Evolutionary conservation across 2,113 vertebrate species (phyloP).

Genomic region (Poeciliopsis prolifica): DNA sequence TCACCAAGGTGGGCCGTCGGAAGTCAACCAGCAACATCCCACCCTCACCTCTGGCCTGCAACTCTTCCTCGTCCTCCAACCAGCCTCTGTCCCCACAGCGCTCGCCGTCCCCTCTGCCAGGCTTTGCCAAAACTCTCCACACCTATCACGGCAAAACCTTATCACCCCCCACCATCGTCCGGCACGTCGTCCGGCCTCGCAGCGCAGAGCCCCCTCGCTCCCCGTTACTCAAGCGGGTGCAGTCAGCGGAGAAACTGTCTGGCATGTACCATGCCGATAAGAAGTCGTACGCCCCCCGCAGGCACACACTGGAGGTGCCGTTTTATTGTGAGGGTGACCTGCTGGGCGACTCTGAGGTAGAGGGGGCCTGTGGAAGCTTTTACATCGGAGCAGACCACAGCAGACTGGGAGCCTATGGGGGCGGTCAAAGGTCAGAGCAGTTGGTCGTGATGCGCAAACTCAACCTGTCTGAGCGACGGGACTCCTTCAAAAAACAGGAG

Average conservation of each 20-base stretch:
- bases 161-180: conserved; percentile 86
- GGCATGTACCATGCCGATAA: conserved; percentile 81
- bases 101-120: conserved; percentile 85
- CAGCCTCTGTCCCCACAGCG: conserved; percentile 89
- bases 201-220: conserved; percentile 86
- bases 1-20: conserved; percentile 87
- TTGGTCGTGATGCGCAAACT: conserved; percentile 94
- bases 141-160: conserved; percentile 86
- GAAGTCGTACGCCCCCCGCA: conserved; percentile 74
- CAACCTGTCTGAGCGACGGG: conserved; percentile 91
- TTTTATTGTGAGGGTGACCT: conserved; percentile 73
- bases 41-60: conserved; percentile 92
- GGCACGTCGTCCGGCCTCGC: conserved; percentile 85
- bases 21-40: conserved; percentile 99
- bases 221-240: conserved; percentile 90
- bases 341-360: conserved; percentile 52
- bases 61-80: conserved; percentile 85
- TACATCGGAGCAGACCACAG: conserved; percentile 69
- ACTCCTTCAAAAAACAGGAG: conserved; percentile 98
- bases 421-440: conserved; percentile 82
- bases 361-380: conserved; percentile 28
- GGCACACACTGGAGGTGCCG: conserved; percentile 83
- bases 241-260: conserved; percentile 89
- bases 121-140: conserved; percentile 84
- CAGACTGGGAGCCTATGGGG: conserved; percentile 67